phyloP scores from a whole-genome alignment of 2,113 vertebrate species.

The Empidonax traillii region DNA sequence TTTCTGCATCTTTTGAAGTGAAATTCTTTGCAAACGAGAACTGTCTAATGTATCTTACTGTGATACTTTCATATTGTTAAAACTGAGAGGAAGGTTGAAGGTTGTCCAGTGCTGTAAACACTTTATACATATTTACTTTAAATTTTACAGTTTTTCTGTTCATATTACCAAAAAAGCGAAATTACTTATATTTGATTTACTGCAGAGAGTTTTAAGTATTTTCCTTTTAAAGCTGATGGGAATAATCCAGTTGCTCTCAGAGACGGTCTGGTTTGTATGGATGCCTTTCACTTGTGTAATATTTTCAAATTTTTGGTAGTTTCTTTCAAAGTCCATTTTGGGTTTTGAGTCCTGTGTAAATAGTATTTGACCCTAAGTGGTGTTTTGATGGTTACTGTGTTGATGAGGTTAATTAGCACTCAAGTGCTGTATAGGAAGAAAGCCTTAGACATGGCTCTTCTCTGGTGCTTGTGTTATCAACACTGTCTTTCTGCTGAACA shows the following conservation, averaged over 20 bases:
- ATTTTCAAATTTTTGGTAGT: not conserved
- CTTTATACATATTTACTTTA: not conserved
- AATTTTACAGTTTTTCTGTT: not conserved
- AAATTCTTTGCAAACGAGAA: not conserved
- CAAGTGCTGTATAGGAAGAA: not conserved
- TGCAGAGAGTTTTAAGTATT: not conserved
- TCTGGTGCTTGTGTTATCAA: not conserved
- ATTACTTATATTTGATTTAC: not conserved
- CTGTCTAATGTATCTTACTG: not conserved
- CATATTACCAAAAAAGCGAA: not conserved
- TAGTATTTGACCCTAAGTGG: not conserved
- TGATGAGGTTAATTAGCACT: not conserved
- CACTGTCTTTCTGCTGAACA: not conserved
- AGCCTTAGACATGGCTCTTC: accelerated
- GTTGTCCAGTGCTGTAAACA: not conserved
- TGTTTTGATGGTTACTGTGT: not conserved
- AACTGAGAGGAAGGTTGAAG: not conserved
- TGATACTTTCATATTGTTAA: not conserved
- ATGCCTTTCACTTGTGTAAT: not conserved
- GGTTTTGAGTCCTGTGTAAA: not conserved
- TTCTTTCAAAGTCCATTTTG: not conserved
- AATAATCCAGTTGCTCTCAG: not conserved
- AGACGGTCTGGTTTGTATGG: not conserved
- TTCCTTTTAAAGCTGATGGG: not conserved
- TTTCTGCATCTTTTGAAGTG: not conserved